Base-by-base conservation (phyloP, 1,140 invertebrate species). In the Drosophila virilis region DNA sequence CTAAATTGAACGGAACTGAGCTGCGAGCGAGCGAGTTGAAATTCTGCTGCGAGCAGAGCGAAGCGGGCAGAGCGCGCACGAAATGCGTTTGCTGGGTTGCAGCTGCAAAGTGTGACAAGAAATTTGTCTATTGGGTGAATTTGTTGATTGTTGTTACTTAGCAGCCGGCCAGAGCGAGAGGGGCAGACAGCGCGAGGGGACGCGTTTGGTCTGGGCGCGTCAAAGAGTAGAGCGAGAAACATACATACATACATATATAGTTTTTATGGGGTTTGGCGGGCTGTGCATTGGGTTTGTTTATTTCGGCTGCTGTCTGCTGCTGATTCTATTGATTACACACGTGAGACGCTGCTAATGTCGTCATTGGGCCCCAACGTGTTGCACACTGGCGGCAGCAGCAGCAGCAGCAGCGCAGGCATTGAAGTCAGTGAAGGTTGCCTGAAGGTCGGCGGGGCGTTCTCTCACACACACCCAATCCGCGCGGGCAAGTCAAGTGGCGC, bases 61-160 rank as follows among this genome's bases (percentile, higher is more conserved):
- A n/a, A n/a, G 22, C 22, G 22, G 2, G 22, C 22, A 50, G 46
- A 28, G 45, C 13, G 45, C 45, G 46, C 50, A 52, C 13, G 8
- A 5, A 15, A 22, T 46, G 42, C 38, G 58, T 67, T 62, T 72
- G 58, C 52, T 28, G 77, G 37, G 51, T 48, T 71, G 60, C 54
- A 62, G 40, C 45, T 37, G 8, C 5, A 55, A 50, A 38, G 46
- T 46, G 48, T 40, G 15, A 8, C 28, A 33, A 13, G 50, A 42
- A 64, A 65, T 67, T 80, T 81, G 78, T 68, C 74, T 72, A 58
- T 46, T 50, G 62, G 33, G 68, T 79, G 80, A 78, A 83, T 73
- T 82, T 84, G 79, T 88, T 88, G 70, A 83, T 86, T 86, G 74
- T 77, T 79, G 74, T 88, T 88, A 71, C 82, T 74, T 83, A 78